phyloP scores from a whole-genome alignment of 1,140 invertebrate genomes.

The Phymorhynchus buccinoides region DNA sequence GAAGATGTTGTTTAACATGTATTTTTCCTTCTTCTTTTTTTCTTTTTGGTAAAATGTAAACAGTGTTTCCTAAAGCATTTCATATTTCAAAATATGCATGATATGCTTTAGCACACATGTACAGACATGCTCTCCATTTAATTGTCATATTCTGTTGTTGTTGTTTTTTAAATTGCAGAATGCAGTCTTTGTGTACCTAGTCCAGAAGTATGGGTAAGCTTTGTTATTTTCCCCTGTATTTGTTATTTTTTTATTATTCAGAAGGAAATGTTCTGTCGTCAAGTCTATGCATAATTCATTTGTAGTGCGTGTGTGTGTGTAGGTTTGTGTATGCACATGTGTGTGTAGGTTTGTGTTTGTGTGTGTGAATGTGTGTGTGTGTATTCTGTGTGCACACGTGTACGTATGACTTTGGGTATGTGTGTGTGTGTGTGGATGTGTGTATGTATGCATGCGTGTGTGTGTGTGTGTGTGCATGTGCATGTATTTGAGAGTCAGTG shows the following conservation, averaged over 20 bases:
- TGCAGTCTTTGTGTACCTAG: conserved; percentile 54
- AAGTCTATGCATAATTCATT: neutral
- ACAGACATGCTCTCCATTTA: no score
- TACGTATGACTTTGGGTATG: neutral
- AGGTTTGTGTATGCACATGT: neutral
- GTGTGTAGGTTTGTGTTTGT: neutral
- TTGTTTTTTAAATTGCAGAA: conserved; percentile 51
- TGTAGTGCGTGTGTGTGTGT: neutral
- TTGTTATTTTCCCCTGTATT: neutral
- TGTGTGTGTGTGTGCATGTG: conserved; percentile 2
- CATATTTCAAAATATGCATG: no score
- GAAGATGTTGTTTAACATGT: no score
- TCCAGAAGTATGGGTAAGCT: conserved; percentile 56
- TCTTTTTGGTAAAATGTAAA: no score
- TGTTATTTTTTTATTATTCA: neutral
- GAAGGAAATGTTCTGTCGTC: neutral
- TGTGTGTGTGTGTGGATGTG: conserved; percentile 6
- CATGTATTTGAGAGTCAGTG: neutral
- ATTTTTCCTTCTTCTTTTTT: neutral
- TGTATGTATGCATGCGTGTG: neutral
- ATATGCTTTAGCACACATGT: no score
- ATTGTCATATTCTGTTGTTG: no score
- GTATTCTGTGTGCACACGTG: neutral
- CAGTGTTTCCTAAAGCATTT: no score
- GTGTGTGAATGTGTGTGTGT: neutral